Evolutionary conservation across 1,140 invertebrate species (phyloP), one percentile per base, ranked within the genome.

Genomic region (Samia ricini): DNA sequence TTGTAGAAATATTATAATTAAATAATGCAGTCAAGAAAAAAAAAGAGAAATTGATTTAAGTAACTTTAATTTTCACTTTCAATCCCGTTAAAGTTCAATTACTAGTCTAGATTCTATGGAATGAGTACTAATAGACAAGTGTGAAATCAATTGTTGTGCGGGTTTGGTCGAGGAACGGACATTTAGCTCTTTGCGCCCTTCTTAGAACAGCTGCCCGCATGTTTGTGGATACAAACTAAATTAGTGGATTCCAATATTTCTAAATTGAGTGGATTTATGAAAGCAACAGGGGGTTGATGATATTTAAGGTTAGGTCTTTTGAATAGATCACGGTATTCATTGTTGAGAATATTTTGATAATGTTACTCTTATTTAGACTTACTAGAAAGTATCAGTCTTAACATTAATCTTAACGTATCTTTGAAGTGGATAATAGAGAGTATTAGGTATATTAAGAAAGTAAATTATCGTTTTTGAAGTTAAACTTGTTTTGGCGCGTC

Each of bases 151-250:
- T 82, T 76, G 74, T 72, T 72, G 56, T 77, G 75, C 75, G 77
- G 72, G 79, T 77, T 80, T 77, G 79, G 71, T 63, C 56, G 76
- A 75, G 80, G 81, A 79, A 76, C 49, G 42, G 20, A 59, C 33
- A n/a, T 18, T 20, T 33, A 49, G 74, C 56, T 61, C 79, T 70
- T 70, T 77, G 79, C 79, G 80, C 81, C 70, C 61, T 74, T 62
- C 75, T 77, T 81, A 76, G 82, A 75, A 80, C 76, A 75, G 77
- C 79, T 77, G 82, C 85, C 85, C 85, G 85, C 85, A 88, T 87
- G 72, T 69, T 69, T 69, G 60, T 56, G 60, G 33, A 50, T 56
- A 76, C 66, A 59, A 59, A 75, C 69, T 77, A 71, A 81, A 76
- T 72, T 69, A 62, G 66, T 72, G 57, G 51, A 68, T 67, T 64